Evolutionary conservation across 1,140 invertebrate genomes (phyloP), one percentile per base, ranked within the genome.

Genomic region (Pachyrhynchus sulphureomaculatus): DNA sequence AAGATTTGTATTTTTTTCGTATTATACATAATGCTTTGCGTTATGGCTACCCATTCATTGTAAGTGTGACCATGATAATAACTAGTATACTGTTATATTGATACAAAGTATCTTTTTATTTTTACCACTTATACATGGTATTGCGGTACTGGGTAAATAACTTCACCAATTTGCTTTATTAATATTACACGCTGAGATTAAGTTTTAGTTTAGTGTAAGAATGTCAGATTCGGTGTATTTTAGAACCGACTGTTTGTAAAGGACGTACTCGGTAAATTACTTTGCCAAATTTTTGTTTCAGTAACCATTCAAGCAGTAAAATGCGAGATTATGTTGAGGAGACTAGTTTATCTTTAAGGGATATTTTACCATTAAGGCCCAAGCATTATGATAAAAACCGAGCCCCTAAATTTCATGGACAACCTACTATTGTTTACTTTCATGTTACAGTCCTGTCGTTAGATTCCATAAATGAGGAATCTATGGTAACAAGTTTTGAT

Each of bases 351-450:
- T 90, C 88, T 32, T 77, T 93, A 8, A 81, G 84, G 37, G 91
- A 94, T 73, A 93, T 94, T 71, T 76, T 94, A 44, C 91, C 91
- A 6, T 80, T 89, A 47, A 90, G 90, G 74, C 86, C 88, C 6
- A 92, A 92, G 75, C 85, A 88, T 45, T 95, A 95, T 71, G 92
- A 95, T 76, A 94, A 95, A 77, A 93, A 93, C 77, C 82, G 90
- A 65, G 90, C 92, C 0, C 92, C 92, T 0, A 93, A 93, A 76
- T 82, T 88, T 37, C 79, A 88, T 67, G 91, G 90, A 1, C 89
- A 92, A 70, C 89, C 91, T 5, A 94, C 91, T 2, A 82, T 91
- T 44, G 91, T 93, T 20, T 92, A 92, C 71, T 94, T 93, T 68
- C 91, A 94, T 75, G 91, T 94, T 18, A 93, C 91, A 17, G 91